Evolutionary conservation across 2,797 vertebrate genomes (phyloP), one percentile per base, ranked within the genome.

Genomic region (Epinephelus coioides): DNA sequence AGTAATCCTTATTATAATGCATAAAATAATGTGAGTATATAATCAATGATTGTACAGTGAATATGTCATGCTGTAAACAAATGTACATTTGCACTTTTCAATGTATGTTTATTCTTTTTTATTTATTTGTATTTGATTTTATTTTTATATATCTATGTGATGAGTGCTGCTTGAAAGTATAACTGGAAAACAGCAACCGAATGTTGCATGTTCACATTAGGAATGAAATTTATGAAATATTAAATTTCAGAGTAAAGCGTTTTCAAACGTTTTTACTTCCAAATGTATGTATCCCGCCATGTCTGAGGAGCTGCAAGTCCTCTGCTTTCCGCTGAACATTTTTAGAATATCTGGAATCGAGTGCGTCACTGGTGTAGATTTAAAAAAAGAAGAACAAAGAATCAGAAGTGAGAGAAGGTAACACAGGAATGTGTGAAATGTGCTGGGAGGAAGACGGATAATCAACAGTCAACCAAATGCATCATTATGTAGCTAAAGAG

Each of bases 41-140:
- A 95, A 94, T 89, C 91, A 84, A 94, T 81, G 90, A 94, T 91
- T 95, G 94, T 95, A 95, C 95, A 94, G 94, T 96, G 92, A 89
- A 86, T 94, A 94, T 96, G 94, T 94, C 90, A 95, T 94, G 95
- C 93, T 95, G 94, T 95, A 91, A 93, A 94, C 89, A 93, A 94
- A 93, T 95, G 91, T 93, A 95, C 87, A 93, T 93, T 94, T 94
- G 92, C 94, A 95, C 93, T 92, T 95, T 94, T 95, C 83, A 86
- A 79, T 91, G 86, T 94, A 85, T 86, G 90, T 91, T 92, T 88
- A 82, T 91, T 84, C 40, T 87, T 88, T 85, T 87, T 87, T 79
- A 90, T 93, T 94, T 69, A 87, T 94, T 94, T 95, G 67, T 93
- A 92, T 93, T 94, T 92, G 2, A 72, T 89, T 94, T 92, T 79